Percentiles rank a stretch among this genome's conserved stretches.
Evolutionary conservation across 1,140 invertebrate genomes (phyloP).

Genomic region (Camponotus pennsylvanicus): DNA sequence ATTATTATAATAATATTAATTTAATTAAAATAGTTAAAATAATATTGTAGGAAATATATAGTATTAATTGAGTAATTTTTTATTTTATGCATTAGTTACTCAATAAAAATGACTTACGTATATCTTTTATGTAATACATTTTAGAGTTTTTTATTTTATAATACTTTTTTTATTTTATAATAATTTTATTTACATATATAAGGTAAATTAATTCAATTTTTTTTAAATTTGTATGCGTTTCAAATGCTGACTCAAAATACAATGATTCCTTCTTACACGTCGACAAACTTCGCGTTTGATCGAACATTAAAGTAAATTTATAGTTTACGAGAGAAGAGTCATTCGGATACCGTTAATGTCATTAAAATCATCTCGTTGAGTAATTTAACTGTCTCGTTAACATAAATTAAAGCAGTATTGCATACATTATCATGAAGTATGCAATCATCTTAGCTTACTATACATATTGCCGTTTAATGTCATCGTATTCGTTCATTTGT

Average conservation of each 20-base stretch:
- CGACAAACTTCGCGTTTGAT: slow-evolving; percentile 12
- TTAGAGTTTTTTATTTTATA: background rate
- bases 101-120: background rate
- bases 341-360: slow-evolving; percentile 4
- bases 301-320: slow-evolving; percentile 35
- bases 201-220: background rate
- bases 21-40: background rate
- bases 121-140: background rate
- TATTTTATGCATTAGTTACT: background rate
- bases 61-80: background rate
- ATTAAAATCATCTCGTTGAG: slow-evolving; percentile 14
- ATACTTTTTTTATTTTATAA: background rate
- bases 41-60: background rate
- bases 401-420: slow-evolving; percentile 21
- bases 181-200: background rate
- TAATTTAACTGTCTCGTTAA: slow-evolving; percentile 48
- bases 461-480: slow-evolving; percentile 23
- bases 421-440: slow-evolving; percentile 24
- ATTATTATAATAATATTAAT: background rate
- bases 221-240: background rate
- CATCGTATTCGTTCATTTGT: slow-evolving; percentile 5
- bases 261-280: background rate
- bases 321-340: slow-evolving; percentile 1
- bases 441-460: background rate
- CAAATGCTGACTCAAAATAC: background rate